phyloP scores from a whole-genome alignment of 1,140 invertebrate species.

The Andrena cerasifolii region DNA sequence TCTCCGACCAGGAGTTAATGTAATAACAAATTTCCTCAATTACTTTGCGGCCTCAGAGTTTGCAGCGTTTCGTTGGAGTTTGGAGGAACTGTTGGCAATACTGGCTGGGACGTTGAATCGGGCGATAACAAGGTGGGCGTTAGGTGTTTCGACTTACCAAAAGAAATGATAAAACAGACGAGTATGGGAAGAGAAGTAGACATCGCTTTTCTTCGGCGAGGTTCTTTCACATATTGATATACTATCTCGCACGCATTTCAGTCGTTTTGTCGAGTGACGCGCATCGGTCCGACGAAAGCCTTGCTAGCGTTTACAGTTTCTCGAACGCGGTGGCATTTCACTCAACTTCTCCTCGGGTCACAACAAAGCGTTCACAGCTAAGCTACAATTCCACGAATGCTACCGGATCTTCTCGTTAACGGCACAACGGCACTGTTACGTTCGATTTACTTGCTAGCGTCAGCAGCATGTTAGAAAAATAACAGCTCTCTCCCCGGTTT shows the following conservation, averaged over 20 bases:
- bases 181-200: constrained; percentile 75
- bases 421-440: background rate
- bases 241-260: constrained; percentile 67
- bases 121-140: background rate
- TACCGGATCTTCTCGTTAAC: background rate
- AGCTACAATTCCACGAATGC: background rate
- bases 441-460: background rate
- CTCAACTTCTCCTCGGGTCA: background rate
- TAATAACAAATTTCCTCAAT: background rate
- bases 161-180: constrained; percentile 78
- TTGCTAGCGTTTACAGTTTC: background rate
- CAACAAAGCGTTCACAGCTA: background rate
- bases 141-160: constrained; percentile 69
- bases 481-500: too few relatives aligned
- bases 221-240: constrained; percentile 70
- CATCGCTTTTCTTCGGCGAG: constrained; percentile 74
- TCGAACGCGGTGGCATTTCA: constrained; percentile 37
- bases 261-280: constrained; percentile 27
- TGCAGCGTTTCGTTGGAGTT: background rate
- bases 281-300: constrained; percentile 1
- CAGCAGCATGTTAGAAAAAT: background rate
- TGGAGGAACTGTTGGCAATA: background rate
- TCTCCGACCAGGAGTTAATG: background rate
- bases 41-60: background rate
- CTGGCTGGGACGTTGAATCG: background rate